Evolutionary conservation across 2,888 invertebrate species (phyloP).

Genomic region (Cartodere bifasciata): DNA sequence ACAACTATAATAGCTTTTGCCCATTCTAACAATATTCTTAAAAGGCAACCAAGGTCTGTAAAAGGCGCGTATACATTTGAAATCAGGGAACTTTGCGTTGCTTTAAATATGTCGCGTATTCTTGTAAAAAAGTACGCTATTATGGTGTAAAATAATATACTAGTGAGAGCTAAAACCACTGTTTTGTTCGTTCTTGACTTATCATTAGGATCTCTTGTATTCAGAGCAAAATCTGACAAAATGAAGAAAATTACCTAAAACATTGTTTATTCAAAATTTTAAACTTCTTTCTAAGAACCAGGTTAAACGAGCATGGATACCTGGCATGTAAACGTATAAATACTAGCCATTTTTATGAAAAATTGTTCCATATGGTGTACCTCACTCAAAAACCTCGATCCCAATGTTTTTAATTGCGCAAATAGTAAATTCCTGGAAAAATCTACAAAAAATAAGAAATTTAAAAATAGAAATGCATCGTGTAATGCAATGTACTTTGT

Average conservation of each 20-base stretch:
- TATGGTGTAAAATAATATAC: conserved; percentile 31
- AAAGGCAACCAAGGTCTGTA: conserved; percentile 9
- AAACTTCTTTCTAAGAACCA: neutral
- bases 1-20: conserved; percentile 51
- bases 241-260: conserved; percentile 31
- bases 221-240: conserved; percentile 23
- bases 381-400: too few relatives aligned
- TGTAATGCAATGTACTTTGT: too few relatives aligned
- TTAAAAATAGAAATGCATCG: too few relatives aligned
- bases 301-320: conserved; percentile 17
- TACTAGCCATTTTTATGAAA: conserved; percentile 27
- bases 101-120: conserved; percentile 24
- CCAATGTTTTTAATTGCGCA: too few relatives aligned
- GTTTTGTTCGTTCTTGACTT: conserved; percentile 22
- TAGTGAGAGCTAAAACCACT: conserved; percentile 28
- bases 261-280: conserved; percentile 3
- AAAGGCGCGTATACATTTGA: conserved; percentile 11
- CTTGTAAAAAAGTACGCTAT: conserved; percentile 30
- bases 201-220: conserved; percentile 14
- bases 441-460: too few relatives aligned
- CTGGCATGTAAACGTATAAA: conserved; percentile 31
- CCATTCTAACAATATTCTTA: conserved; percentile 64
- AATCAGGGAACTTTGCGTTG: conserved; percentile 13
- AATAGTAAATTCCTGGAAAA: too few relatives aligned
- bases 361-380: conserved; percentile 28